phyloP scores from a whole-genome alignment of 2,113 vertebrate species.

The Anguilla rostrata region DNA sequence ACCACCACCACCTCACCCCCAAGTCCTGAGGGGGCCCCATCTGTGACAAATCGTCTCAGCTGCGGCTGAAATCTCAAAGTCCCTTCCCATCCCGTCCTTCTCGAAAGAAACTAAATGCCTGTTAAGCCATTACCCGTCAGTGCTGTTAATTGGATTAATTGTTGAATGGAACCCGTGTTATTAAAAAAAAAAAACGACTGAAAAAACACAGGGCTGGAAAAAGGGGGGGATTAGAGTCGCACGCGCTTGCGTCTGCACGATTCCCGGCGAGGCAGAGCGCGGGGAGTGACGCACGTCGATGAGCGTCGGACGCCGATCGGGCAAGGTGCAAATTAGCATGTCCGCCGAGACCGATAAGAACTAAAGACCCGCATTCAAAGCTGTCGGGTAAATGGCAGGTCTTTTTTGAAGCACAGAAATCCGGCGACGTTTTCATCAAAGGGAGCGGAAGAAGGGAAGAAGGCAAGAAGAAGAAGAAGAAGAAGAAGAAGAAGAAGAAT shows the following conservation, averaged over 20 bases:
- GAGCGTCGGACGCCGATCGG: conserved; percentile 22
- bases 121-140: conserved; percentile 70
- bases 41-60: not conserved
- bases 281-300: conserved; percentile 9
- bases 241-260: not conserved
- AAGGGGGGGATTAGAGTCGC: conserved; percentile 58
- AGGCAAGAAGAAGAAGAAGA: conserved; percentile 9
- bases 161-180: conserved; percentile 70
- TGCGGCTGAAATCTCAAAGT: conserved; percentile 11
- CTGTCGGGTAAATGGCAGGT: conserved; percentile 60
- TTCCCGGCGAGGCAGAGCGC: conserved; percentile 43
- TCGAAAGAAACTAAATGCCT: conserved; percentile 61
- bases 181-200: conserved; percentile 74
- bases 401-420: conserved; percentile 57
- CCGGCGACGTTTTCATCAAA: conserved; percentile 49
- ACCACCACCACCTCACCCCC: not conserved
- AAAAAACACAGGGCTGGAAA: conserved; percentile 66
- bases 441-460: conserved; percentile 48
- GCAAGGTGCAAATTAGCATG: conserved; percentile 58
- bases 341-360: conserved; percentile 56
- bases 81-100: conserved; percentile 54
- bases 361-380: conserved; percentile 60
- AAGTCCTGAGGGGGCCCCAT: not conserved
- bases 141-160: conserved; percentile 76
- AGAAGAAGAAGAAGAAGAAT: conserved; percentile 19